Percentiles rank a stretch among this genome's conserved stretches.
Conservation (phyloP, 2,888 invertebrate genomes). For the Drosophila sordidapex region DNA sequence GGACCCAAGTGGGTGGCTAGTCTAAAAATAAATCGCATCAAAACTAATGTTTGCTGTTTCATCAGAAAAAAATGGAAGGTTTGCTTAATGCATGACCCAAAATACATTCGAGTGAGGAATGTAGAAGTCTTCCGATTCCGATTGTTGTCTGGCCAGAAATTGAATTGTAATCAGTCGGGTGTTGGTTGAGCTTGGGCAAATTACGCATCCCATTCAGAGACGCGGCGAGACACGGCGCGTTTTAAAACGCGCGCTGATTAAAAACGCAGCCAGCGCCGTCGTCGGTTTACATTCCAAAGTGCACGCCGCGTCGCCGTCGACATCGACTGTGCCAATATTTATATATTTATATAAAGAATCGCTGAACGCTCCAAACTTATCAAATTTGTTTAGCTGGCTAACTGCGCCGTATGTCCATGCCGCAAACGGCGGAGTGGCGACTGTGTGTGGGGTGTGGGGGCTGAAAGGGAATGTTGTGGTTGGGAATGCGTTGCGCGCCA, state of each 20-base stretch:
- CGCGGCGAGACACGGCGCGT: slow-evolving; percentile 47
- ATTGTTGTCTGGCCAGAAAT: slow-evolving; percentile 14
- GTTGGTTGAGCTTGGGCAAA: slow-evolving; percentile 35
- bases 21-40: slow-evolving; percentile 42
- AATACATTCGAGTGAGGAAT: slow-evolving; percentile 16
- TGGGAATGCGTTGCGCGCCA: slow-evolving; percentile 54
- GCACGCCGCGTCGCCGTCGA: slow-evolving; percentile 32
- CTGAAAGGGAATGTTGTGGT: neutral
- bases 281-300: slow-evolving; percentile 79
- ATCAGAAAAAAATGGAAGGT: slow-evolving; percentile 26
- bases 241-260: slow-evolving; percentile 71
- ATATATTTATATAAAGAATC: slow-evolving; percentile 38
- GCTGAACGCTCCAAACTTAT: slow-evolving; percentile 56
- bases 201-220: slow-evolving; percentile 78
- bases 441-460: neutral
- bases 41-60: slow-evolving; percentile 47
- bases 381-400: slow-evolving; percentile 63
- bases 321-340: slow-evolving; percentile 46
- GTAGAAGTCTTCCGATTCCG: slow-evolving; percentile 7
- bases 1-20: slow-evolving; percentile 9
- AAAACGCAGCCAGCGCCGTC: slow-evolving; percentile 45
- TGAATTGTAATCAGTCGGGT: slow-evolving; percentile 4
- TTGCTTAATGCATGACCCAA: slow-evolving; percentile 42
- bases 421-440: neutral
- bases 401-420: slow-evolving; percentile 72